These are phyloP conservation scores for Sardina pilchardus DNA, from an alignment of 2,113 vertebrate species.

Conservation along the genomic window DNA sequence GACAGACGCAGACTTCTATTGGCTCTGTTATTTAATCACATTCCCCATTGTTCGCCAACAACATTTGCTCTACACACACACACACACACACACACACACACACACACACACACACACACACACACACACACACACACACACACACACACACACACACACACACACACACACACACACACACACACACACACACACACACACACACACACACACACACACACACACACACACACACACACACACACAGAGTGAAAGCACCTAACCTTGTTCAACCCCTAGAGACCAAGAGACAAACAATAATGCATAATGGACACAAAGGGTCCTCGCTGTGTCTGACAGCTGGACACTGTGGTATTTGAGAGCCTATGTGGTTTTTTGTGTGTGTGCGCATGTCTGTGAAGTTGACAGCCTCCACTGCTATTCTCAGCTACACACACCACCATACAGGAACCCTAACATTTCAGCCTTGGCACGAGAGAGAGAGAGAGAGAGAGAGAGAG, in stretches of 20 bases:
- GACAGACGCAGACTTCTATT: neutral
- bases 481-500: neutral
- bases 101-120: neutral
- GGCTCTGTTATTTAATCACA: conserved; percentile 6
- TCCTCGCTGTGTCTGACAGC: neutral
- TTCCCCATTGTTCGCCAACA: conserved; percentile 10
- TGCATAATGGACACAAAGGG: conserved; percentile 16
- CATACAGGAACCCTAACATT: neutral
- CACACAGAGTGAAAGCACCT: neutral
- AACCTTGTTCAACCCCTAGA: conserved; percentile 13
- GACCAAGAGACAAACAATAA: conserved; percentile 11
- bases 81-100: neutral
- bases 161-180: too few relatives aligned
- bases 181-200: neutral
- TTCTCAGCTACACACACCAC: conserved; percentile 6
- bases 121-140: too few relatives aligned
- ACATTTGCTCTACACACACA: neutral
- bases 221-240: conserved; percentile 3
- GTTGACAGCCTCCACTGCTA: neutral
- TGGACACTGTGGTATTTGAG: conserved; percentile 14
- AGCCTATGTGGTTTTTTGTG: neutral
- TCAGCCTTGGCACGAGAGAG: neutral
- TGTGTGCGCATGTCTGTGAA: neutral
- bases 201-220: neutral
- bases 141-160: neutral